Base-by-base conservation (phyloP, 2,888 invertebrate genomes). In the Napeogenes sylphis region DNA sequence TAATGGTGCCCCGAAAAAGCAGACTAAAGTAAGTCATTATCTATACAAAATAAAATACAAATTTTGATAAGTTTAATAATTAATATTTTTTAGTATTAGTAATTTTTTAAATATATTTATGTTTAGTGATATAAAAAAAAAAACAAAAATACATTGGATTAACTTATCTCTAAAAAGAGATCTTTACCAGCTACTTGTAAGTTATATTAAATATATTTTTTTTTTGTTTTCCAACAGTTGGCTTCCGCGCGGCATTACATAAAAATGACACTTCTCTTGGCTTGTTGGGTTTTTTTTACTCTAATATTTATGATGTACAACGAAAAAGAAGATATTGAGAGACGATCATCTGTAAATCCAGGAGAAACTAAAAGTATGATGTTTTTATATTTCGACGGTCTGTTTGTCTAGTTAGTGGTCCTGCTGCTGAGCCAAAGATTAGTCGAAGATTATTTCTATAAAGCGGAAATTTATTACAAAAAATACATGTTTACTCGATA, bases 211-310 rank as follows among this genome's bases (percentile, higher is more conserved):
- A n/a, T n/a, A n/a, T n/a, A n/a, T n/a, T n/a, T n/a, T n/a, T 10
- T 30, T 14, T 35, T 32, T 4, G 33, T 45, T n/a, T n/a, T 5
- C 55, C 46, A 70, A 30, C 70, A 90, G 90, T 71, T 83, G 59
- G 75, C 74, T 1, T 73, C 71, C 66, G 80, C 81, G 6, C 70
- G 78, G 12, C 78, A 83, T 67, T 86, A 85, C 67, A 71, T 83
- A 0, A 94, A 94, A 81, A 92, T 94, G 73, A 78, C 86, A 0
- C 68, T 93, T 0, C 85, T 95, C 0, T 79, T 93, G 2, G 84
- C 87, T 0, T 91, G 93, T 58, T 95, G 95, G 95, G 71, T 92
- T 0, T 85, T 93, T 69, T 95, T 95, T 77, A 94, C 95, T 0
- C 88, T 91, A 4, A 91, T 93, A 8, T 91, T 96, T 68, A 92